Evolutionary conservation across 2,888 invertebrate genomes (phyloP).

Genomic region (Chirona hameri): DNA sequence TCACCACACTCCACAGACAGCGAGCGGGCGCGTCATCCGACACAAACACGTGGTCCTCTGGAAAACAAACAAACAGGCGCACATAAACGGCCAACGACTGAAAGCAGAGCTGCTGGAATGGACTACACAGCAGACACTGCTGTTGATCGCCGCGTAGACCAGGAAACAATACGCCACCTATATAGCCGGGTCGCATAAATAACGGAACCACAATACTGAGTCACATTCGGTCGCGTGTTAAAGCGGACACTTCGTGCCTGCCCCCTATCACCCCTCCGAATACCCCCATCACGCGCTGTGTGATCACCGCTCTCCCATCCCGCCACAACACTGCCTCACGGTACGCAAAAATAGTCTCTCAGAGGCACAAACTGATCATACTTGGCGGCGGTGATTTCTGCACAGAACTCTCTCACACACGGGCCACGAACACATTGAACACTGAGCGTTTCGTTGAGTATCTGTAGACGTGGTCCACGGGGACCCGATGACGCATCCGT

Average conservation of each 20-base stretch:
- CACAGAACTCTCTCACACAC: neutral
- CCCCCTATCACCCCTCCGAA: neutral
- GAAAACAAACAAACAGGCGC: neutral
- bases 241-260: neutral
- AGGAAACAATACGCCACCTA: neutral
- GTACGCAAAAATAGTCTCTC: conserved; percentile 4
- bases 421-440: neutral
- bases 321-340: neutral
- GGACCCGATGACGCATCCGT: too few species aligned
- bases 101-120: neutral
- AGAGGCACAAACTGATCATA: neutral
- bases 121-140: neutral
- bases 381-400: neutral
- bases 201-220: neutral
- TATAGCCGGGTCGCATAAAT: neutral
- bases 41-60: too few species aligned
- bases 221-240: neutral
- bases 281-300: neutral
- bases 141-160: neutral
- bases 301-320: neutral
- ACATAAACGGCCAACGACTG: neutral
- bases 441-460: neutral
- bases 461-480: neutral
- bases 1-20: neutral
- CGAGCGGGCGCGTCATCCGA: too few species aligned